A percentile compares a stretch with the other conserved stretches of the same genome.
Evolutionary conservation across 2,113 vertebrate genomes (phyloP).

Genomic region (Nyctibius bracteatus): DNA sequence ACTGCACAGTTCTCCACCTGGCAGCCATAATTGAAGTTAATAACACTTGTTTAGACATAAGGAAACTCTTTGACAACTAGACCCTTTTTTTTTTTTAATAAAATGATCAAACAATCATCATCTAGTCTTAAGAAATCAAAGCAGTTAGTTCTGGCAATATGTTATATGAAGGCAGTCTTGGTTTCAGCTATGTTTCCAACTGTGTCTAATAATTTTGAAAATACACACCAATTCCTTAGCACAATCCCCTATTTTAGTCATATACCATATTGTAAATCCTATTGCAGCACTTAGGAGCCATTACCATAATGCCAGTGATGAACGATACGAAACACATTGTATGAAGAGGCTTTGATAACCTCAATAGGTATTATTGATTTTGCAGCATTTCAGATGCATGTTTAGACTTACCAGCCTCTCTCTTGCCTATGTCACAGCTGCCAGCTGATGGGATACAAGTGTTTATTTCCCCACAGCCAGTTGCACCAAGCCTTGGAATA

Average conservation of each 20-base stretch:
- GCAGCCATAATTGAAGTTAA: conserved; percentile 90
- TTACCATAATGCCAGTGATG: neutral
- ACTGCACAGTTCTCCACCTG: conserved; percentile 84
- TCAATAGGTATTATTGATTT: neutral
- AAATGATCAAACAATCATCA: conserved; percentile 85
- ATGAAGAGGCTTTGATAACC: neutral
- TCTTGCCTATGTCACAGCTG: neutral
- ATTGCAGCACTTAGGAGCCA: conserved; percentile 19
- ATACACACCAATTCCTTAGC: conserved; percentile 51
- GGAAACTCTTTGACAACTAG: conserved; percentile 86
- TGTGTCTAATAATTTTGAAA: conserved; percentile 69
- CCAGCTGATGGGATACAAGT: neutral
- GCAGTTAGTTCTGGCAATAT: conserved; percentile 72
- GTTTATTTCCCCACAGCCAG: neutral
- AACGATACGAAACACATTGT: neutral
- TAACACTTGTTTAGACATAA: conserved; percentile 83
- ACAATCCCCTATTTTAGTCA: conserved; percentile 62
- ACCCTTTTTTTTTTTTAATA: conserved; percentile 77
- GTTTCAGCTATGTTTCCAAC: conserved; percentile 72
- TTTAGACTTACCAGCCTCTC: neutral
- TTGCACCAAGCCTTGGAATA: neutral
- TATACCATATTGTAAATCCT: conserved; percentile 53
- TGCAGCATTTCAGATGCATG: neutral
- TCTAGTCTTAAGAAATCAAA: conserved; percentile 80
- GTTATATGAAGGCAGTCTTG: conserved; percentile 62